Percentiles rank a stretch among this genome's conserved stretches.
These are phyloP conservation scores for Varanus komodoensis DNA, from an alignment of 2,113 vertebrate species.

Conservation along the genomic window DNA sequence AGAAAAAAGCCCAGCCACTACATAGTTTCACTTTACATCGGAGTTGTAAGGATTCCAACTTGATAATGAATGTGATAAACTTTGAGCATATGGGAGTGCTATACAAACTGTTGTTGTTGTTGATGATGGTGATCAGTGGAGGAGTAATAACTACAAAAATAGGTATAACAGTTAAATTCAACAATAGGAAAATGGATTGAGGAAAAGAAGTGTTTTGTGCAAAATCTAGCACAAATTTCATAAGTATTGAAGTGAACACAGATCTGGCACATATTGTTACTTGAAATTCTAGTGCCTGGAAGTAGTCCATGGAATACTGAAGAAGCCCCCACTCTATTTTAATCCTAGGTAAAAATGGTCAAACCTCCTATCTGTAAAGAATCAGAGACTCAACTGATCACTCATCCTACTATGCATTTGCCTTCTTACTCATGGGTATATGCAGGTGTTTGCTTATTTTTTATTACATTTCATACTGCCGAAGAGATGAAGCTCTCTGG, in stretches of 20 bases:
- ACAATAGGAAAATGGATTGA: not conserved
- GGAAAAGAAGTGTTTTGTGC: not conserved
- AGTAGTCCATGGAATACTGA: not conserved
- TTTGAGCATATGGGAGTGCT: no score
- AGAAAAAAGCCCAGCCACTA: no score
- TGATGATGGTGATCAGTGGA: not conserved
- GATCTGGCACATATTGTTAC: not conserved
- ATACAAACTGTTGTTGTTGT: no score
- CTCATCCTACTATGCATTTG: not conserved
- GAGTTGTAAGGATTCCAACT: no score
- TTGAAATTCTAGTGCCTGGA: not conserved
- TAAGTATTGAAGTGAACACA: not conserved
- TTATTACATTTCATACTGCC: no score
- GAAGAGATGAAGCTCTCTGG: no score
- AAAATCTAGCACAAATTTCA: not conserved
- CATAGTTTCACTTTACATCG: not conserved
- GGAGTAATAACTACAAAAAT: not conserved
- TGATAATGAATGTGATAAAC: no score
- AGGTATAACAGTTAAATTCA: not conserved
- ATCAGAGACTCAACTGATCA: not conserved
- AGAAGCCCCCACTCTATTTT: not conserved
- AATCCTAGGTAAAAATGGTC: not conserved
- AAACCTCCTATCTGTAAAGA: not conserved
- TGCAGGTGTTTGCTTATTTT: not conserved
- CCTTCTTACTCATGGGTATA: not conserved